Percentiles rank a stretch among this genome's conserved stretches.
Conservation (phyloP, 2,888 invertebrate genomes). For the Tetrapedia diversipes region DNA sequence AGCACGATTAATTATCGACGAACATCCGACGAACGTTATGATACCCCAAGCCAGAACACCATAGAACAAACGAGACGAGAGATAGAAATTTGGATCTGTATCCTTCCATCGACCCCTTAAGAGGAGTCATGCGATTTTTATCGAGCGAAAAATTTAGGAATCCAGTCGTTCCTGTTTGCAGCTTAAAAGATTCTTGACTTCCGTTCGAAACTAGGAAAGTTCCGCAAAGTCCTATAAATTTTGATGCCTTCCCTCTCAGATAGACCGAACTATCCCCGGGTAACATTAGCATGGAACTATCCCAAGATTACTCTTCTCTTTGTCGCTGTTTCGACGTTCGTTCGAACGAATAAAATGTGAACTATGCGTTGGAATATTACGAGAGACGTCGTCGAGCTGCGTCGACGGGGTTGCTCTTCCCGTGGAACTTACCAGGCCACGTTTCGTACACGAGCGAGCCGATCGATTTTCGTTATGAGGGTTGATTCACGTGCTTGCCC, state of each 20-base stretch:
- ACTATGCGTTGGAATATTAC: constrained; percentile 41
- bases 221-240: constrained; percentile 38
- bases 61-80: neutral
- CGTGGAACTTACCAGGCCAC: constrained; percentile 64
- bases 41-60: neutral
- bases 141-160: neutral
- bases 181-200: constrained; percentile 16
- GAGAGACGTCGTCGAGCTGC: constrained; percentile 20
- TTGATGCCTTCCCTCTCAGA: constrained; percentile 9
- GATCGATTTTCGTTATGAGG: constrained; percentile 65
- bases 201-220: constrained; percentile 21
- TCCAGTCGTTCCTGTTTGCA: neutral
- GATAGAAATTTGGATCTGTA: neutral
- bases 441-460: constrained; percentile 49
- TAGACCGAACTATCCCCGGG: constrained; percentile 3
- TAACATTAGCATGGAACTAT: constrained; percentile 28
- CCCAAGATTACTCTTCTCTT: constrained; percentile 57
- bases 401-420: constrained; percentile 14
- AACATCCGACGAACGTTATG: neutral
- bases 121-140: neutral
- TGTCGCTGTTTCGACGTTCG: constrained; percentile 17
- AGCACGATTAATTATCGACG: too few relatives aligned
- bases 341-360: neutral
- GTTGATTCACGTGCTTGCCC: constrained; percentile 66
- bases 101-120: neutral